A percentile compares a stretch with the other conserved stretches of the same genome.
These are phyloP conservation scores for Caenorhabditis brenneri DNA, from an alignment of 1,140 invertebrate genomes.

Conservation along the genomic window DNA sequence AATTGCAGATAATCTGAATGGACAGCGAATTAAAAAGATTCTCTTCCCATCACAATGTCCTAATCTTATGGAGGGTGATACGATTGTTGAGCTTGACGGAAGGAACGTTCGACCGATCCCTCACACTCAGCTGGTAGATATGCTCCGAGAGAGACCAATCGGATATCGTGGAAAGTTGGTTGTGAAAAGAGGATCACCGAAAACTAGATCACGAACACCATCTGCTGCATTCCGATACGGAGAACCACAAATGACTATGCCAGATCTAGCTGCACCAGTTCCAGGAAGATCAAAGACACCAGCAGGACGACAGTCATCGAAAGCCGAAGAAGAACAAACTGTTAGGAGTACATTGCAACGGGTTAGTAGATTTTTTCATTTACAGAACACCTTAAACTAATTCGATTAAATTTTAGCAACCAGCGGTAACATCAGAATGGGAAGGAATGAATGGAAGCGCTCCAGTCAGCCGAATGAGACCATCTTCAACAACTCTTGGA, in stretches of 20 bases:
- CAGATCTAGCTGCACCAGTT: slow-evolving; percentile 44
- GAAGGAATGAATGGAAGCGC: slow-evolving; percentile 7
- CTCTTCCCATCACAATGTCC: slow-evolving; percentile 89
- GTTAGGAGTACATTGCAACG: slow-evolving; percentile 40
- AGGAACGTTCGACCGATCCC: slow-evolving; percentile 84
- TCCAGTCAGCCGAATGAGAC: slow-evolving; percentile 45
- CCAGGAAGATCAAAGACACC: slow-evolving; percentile 62
- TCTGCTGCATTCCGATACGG: slow-evolving; percentile 70
- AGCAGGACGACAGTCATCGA: slow-evolving; percentile 14
- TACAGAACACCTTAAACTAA: too few species aligned
- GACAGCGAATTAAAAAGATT: slow-evolving; percentile 85
- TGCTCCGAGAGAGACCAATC: slow-evolving; percentile 89
- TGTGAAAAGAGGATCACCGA: slow-evolving; percentile 79
- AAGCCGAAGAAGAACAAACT: slow-evolving; percentile 19
- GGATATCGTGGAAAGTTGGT: slow-evolving; percentile 86
- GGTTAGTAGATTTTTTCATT: too few species aligned
- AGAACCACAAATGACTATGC: slow-evolving; percentile 55
- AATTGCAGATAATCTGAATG: slow-evolving; percentile 84
- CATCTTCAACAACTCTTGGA: slow-evolving; percentile 58
- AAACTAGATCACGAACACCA: slow-evolving; percentile 69
- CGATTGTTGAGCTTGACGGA: slow-evolving; percentile 91
- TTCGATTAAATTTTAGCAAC: too few species aligned
- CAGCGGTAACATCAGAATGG: slow-evolving; percentile 19
- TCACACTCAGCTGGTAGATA: slow-evolving; percentile 91
- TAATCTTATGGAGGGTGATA: slow-evolving; percentile 89